Evolutionary conservation across 2,888 invertebrate species (phyloP).

Genomic region (Macropis europaea): DNA sequence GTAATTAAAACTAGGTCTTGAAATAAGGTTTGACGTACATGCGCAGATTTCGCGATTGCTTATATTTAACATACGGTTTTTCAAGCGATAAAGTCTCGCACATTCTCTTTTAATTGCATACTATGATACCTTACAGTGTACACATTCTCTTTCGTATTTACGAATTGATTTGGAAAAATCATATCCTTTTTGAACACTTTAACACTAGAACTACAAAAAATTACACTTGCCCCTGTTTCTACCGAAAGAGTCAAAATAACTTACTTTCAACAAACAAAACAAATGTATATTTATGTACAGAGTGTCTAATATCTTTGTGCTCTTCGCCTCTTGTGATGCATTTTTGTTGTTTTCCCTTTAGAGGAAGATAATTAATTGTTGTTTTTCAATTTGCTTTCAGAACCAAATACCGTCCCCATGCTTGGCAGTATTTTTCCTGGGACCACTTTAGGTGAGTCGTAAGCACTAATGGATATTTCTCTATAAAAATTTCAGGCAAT

Average conservation of each 20-base stretch:
- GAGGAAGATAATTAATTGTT: slow-evolving; percentile 16
- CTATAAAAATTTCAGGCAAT: slow-evolving; percentile 47
- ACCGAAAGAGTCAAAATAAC: too few relatives aligned
- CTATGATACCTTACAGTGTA: too few relatives aligned
- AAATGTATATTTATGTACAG: too few relatives aligned
- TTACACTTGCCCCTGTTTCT: too few relatives aligned
- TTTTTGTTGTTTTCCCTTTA: not conserved
- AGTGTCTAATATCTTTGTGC: too few relatives aligned
- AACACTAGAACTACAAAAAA: too few relatives aligned
- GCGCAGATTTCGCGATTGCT: not conserved
- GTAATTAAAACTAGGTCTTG: not conserved
- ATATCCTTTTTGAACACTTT: too few relatives aligned
- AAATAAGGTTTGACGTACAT: not conserved
- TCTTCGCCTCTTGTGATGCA: slow-evolving; percentile 3
- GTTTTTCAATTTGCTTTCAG: slow-evolving; percentile 60
- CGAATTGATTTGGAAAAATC: too few relatives aligned
- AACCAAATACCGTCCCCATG: slow-evolving; percentile 68
- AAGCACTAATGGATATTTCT: slow-evolving; percentile 33
- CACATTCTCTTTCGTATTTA: too few relatives aligned
- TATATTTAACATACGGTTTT: not conserved
- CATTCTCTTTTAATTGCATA: too few relatives aligned
- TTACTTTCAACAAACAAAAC: too few relatives aligned
- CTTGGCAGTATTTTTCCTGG: slow-evolving; percentile 62
- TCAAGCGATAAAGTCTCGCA: too few relatives aligned
- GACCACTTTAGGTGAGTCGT: slow-evolving; percentile 69